Base-by-base conservation (phyloP, 2,888 invertebrate species). In the Sesamia inferens region DNA sequence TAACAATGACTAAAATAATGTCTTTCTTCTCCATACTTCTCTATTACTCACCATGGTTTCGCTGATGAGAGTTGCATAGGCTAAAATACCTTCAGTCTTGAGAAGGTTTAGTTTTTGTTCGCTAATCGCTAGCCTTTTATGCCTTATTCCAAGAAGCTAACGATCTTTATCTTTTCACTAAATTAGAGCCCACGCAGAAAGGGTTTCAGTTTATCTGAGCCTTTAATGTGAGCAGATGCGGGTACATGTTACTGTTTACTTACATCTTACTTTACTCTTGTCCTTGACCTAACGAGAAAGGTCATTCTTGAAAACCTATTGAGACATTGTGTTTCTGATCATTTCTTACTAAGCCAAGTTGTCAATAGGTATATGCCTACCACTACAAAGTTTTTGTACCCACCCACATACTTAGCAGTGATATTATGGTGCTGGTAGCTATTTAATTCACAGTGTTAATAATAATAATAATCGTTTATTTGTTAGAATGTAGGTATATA, bases 151-250 rank as follows among this genome's bases (percentile, higher is more conserved):
- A 89, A 90, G 86, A 88, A 75, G 76, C 14, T 64, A 68, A 71
- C 76, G 92, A 93, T 93, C 88, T 87, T 91, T 92, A 93, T 93
- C 93, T 90, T 87, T 88, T 88, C 91, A 91, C 88, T 93, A 93
- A 93, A 93, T 93, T 93, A 93, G 92, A 91, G 86, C 86, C 85
- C 82, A 83, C 85, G 83, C 79, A 88, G 88, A 90, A 91, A 91
- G 92, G 81, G 90, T 89, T 90, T 73, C 88, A 87, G 88, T 91
- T 92, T 93, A 93, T 93, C 93, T 92, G 84, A 82, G 80, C 88
- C 89, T 91, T 92, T 92, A 82, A 92, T 91, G 91, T 87, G 87
- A 89, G 87, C 85, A 88, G 90, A 92, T 92, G 92, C 91, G 92
- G 93, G 93, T 85, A 85, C 86, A 85, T 86, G 81, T 82, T 66